These are phyloP conservation scores for Corvus hawaiiensis DNA, from an alignment of 2,113 vertebrate genomes.

Conservation along the genomic window DNA sequence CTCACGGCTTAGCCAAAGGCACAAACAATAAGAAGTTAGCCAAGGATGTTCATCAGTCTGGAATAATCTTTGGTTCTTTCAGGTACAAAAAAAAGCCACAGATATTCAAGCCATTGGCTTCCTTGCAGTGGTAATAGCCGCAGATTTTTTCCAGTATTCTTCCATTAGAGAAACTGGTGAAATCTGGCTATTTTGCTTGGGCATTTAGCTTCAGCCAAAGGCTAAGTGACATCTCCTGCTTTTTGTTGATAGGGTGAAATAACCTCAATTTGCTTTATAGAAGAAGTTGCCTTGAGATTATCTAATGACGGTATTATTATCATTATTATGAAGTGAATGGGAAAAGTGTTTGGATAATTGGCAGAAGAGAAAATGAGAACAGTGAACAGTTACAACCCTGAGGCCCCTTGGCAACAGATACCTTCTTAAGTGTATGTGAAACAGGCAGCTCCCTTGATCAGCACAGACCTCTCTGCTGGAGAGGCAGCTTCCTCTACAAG, in stretches of 20 bases:
- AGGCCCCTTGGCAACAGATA: constrained; percentile 50
- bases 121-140: background rate
- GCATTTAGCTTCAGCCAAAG: constrained; percentile 19
- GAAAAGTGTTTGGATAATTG: constrained; percentile 45
- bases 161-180: background rate
- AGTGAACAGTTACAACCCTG: constrained; percentile 31
- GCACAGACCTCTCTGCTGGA: constrained; percentile 41
- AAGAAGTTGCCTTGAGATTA: constrained; percentile 48
- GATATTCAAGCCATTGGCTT: background rate
- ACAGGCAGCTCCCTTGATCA: constrained; percentile 36
- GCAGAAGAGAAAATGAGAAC: constrained; percentile 48
- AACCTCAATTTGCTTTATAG: constrained; percentile 42
- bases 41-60: background rate
- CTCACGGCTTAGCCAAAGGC: background rate
- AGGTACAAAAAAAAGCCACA: background rate
- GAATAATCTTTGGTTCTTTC: background rate
- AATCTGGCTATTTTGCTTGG: constrained; percentile 5
- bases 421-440: constrained; percentile 30
- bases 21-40: background rate
- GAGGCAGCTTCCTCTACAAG: constrained; percentile 9
- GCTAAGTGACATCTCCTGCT: constrained; percentile 34
- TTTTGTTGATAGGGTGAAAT: constrained; percentile 28
- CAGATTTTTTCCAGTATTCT: background rate
- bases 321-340: constrained; percentile 45
- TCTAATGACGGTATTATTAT: constrained; percentile 51